A percentile compares a stretch with the other conserved stretches of the same genome.
Conservation (phyloP, 2,113 vertebrate genomes). For the Sisor rabdophorus region DNA sequence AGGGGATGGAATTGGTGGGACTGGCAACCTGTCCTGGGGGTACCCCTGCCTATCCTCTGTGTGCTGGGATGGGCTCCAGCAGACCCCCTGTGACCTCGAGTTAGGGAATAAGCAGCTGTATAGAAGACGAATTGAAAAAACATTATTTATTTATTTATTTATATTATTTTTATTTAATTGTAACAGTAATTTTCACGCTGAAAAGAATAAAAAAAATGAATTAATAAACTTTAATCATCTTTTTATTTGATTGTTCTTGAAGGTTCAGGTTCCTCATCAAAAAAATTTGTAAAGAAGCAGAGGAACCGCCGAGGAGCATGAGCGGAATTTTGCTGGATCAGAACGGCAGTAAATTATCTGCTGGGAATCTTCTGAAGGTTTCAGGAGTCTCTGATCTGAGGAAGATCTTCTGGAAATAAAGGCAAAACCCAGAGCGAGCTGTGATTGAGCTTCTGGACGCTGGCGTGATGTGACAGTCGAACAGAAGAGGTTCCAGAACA, state of each 20-base stretch:
- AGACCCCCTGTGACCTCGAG: too few species aligned
- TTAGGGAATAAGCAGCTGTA: too few species aligned
- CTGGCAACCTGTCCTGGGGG: too few species aligned
- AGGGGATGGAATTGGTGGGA: too few species aligned
- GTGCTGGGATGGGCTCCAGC: too few species aligned
- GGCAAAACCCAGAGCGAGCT: neutral
- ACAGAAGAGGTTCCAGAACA: neutral
- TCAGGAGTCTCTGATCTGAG: neutral
- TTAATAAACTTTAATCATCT: neutral
- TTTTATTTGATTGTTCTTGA: neutral
- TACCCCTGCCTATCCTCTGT: too few species aligned
- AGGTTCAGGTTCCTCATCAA: neutral
- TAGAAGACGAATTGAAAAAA: too few species aligned
- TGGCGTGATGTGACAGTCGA: neutral
- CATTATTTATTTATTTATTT: too few species aligned
- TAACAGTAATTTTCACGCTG: neutral
- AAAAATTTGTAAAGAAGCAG: neutral
- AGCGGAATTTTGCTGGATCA: too few species aligned
- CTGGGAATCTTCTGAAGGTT: neutral
- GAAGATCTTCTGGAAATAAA: conserved; percentile 15
- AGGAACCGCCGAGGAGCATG: neutral
- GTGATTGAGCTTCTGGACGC: neutral
- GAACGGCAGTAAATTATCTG: neutral
- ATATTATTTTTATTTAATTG: too few species aligned
- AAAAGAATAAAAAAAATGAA: neutral